Evolutionary conservation across 1,140 invertebrate genomes (phyloP).

Genomic region (Panonychus citri): DNA sequence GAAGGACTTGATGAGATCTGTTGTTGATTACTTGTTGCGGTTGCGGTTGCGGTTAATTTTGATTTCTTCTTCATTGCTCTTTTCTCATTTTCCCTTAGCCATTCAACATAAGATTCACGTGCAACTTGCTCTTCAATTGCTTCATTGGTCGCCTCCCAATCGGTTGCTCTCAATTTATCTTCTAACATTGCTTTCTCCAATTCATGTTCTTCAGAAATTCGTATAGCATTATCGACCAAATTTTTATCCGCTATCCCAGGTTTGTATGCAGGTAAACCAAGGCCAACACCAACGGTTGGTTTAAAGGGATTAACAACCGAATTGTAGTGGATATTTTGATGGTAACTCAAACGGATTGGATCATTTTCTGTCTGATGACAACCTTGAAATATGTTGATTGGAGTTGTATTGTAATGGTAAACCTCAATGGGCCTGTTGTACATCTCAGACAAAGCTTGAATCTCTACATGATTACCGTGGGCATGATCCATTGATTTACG

Average conservation of each 20-base stretch:
- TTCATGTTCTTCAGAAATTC: slow-evolving; percentile 56
- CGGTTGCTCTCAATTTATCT: slow-evolving; percentile 69
- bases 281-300: slow-evolving; percentile 55
- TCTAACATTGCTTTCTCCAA: slow-evolving; percentile 80
- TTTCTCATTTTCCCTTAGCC: slow-evolving; percentile 44
- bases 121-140: slow-evolving; percentile 73
- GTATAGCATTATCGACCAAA: slow-evolving; percentile 49
- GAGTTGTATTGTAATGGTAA: slow-evolving; percentile 55
- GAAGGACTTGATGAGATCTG: background rate
- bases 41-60: slow-evolving; percentile 3
- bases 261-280: slow-evolving; percentile 59
- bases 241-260: slow-evolving; percentile 49
- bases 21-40: background rate
- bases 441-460: slow-evolving; percentile 78
- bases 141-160: slow-evolving; percentile 82
- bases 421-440: slow-evolving; percentile 80
- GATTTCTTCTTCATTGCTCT: slow-evolving; percentile 1
- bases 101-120: slow-evolving; percentile 67
- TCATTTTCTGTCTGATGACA: slow-evolving; percentile 44
- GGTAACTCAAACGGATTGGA: slow-evolving; percentile 70
- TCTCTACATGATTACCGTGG: slow-evolving; percentile 81
- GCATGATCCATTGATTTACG: slow-evolving; percentile 50
- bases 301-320: slow-evolving; percentile 69
- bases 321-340: slow-evolving; percentile 71
- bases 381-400: slow-evolving; percentile 73